Conservation (phyloP, 2,797 vertebrate genomes). For the Neosalanx taihuensis region DNA sequence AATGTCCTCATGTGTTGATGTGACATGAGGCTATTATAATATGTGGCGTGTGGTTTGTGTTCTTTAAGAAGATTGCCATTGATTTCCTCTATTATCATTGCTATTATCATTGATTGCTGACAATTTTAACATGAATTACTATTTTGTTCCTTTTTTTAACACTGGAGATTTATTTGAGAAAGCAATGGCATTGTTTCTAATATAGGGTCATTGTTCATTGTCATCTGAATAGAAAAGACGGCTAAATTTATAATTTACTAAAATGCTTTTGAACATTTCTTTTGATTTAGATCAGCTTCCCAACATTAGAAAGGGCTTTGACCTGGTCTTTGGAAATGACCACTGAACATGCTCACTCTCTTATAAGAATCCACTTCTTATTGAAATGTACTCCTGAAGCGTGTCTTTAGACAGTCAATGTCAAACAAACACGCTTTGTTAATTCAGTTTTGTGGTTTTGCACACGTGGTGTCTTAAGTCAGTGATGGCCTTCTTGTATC, state of each 20-base stretch:
- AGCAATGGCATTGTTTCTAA: constrained; percentile 25
- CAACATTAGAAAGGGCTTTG: constrained; percentile 26
- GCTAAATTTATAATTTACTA: constrained; percentile 23
- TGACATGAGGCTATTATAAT: constrained; percentile 50
- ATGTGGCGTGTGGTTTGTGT: constrained; percentile 59
- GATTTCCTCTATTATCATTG: constrained; percentile 46
- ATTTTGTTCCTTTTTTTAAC: constrained; percentile 45
- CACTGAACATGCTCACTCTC: constrained; percentile 22
- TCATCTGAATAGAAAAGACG: constrained; percentile 34
- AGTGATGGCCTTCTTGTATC: constrained; percentile 63
- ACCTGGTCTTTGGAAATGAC: constrained; percentile 20
- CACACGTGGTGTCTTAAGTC: constrained; percentile 71
- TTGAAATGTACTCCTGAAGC: constrained; percentile 46
- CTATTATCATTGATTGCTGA: constrained; percentile 51
- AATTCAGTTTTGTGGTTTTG: constrained; percentile 73
- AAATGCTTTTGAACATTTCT: constrained; percentile 1
- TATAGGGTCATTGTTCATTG: constrained; percentile 29
- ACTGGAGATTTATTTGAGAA: constrained; percentile 20
- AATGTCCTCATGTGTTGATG: constrained; percentile 54
- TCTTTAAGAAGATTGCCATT: constrained; percentile 53
- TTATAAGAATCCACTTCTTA: constrained; percentile 24
- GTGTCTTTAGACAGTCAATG: constrained; percentile 47
- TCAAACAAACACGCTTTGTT: constrained; percentile 64
- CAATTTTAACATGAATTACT: constrained; percentile 41
- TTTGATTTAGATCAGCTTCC: constrained; percentile 18